phyloP scores from a whole-genome alignment of 1,140 invertebrate genomes.

The Drosophila aff. region DNA sequence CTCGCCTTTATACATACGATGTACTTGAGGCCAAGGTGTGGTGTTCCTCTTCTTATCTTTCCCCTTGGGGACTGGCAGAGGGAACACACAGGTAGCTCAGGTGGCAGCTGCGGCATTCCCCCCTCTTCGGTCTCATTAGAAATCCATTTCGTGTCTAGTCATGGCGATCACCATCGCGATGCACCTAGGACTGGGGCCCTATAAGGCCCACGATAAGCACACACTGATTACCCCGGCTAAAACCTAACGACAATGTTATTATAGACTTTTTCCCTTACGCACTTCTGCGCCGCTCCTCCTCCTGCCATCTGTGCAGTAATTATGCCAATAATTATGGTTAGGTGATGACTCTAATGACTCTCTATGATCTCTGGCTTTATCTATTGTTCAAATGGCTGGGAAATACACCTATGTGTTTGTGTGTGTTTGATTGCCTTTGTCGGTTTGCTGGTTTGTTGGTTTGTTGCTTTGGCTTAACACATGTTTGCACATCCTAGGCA shows the following conservation, averaged over 20 bases:
- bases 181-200: not conserved
- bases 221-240: slow-evolving; percentile 55
- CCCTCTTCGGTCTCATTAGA: slow-evolving; percentile 33
- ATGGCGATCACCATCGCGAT: slow-evolving; percentile 35
- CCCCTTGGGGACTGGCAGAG: not conserved
- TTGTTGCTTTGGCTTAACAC: slow-evolving; percentile 71
- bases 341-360: slow-evolving; percentile 65
- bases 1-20: slow-evolving; percentile 6
- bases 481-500: slow-evolving; percentile 51
- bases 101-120: not conserved
- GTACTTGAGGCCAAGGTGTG: slow-evolving; percentile 2
- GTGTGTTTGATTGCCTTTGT: slow-evolving; percentile 58
- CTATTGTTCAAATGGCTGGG: slow-evolving; percentile 55
- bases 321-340: slow-evolving; percentile 70
- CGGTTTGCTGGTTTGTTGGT: slow-evolving; percentile 31
- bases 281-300: slow-evolving; percentile 9
- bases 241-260: slow-evolving; percentile 67
- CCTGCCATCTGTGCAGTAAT: slow-evolving; percentile 37
- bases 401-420: slow-evolving; percentile 3
- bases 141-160: slow-evolving; percentile 39
- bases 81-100: slow-evolving; percentile 35
- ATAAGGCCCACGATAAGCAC: slow-evolving; percentile 50
- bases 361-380: slow-evolving; percentile 54
- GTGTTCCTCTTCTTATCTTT: slow-evolving; percentile 20
- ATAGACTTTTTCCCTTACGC: slow-evolving; percentile 45